These are phyloP conservation scores for Cyprichromis sp. DNA, from an alignment of 2,113 vertebrate genomes.

Conservation along the genomic window DNA sequence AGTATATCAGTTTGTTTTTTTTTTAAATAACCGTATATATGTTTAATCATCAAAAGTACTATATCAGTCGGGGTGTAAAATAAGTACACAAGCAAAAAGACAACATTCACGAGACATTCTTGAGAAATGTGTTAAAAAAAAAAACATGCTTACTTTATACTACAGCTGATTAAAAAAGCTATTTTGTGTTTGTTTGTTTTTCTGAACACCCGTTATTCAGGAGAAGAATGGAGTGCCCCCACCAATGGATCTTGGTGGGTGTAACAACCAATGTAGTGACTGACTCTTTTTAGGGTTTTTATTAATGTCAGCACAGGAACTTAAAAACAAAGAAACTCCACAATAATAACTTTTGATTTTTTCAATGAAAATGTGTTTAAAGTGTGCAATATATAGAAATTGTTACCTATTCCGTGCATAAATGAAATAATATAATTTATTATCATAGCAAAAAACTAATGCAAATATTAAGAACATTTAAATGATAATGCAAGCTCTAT, in stretches of 20 bases:
- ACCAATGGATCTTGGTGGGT: neutral
- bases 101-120: neutral
- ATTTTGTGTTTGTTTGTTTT: rapidly evolving
- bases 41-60: neutral
- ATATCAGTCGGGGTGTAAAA: neutral
- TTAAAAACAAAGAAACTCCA: neutral
- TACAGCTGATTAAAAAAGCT: neutral
- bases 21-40: rapidly evolving
- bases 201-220: neutral
- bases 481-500: neutral
- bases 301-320: neutral
- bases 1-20: neutral
- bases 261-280: neutral
- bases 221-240: neutral
- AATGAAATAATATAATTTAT: neutral
- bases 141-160: neutral
- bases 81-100: neutral
- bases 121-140: neutral
- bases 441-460: neutral
- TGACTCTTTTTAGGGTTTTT: neutral
- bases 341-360: neutral
- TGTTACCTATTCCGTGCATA: neutral
- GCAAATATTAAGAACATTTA: neutral
- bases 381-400: neutral
- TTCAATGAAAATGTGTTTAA: neutral